Base-by-base conservation (phyloP, 2,797 vertebrate genomes). In the Novumbra hubbsi region DNA sequence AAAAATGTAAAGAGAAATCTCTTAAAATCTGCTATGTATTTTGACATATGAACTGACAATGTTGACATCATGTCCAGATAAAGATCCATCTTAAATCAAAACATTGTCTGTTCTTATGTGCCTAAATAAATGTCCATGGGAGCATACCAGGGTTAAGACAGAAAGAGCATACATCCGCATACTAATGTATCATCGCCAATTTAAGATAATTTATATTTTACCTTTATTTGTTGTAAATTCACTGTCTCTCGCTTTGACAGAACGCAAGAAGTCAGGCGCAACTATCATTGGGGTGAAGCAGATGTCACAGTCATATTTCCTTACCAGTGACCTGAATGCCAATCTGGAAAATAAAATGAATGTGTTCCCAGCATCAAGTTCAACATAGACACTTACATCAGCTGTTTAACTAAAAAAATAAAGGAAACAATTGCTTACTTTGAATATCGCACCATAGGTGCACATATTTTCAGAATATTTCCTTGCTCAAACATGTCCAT, bases 201-300 rank as follows among this genome's bases (percentile, higher is more conserved):
- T 45, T 45, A 38, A n/a, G 1, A 24, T 27, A 64, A n/a, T 28
- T 52, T 6, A 28, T 34, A 60, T 60, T 8, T 90, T 91, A 99
- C 98, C 88, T 85, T 91, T 88, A 78, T 94, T 97, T 65, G 96
- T 98, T 14, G 98, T 99, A 89, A 99, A 97, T 92, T 99, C 98
- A 50, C 95, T 98, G 91, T 99, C 95, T 93, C 98, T 95, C 78
- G 98, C 98, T 95, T 98, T 98, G 72, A 92, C 79, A 70, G 98
- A 99, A 80, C 92, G 91, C 89, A 98, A 91, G 87, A 99, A 99
- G 88, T 98, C 97, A 57, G 95, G 91, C 12, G 98, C 98, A 72
- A 99, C 93, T 52, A 99, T 98, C 98, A 99, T 99, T 4, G 98
- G 98, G 1, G 96, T 98, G 74, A 98, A 99, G 90, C 98, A 99